Conservation (phyloP, 2,888 invertebrate species). For the Synergus umbraculus region DNA sequence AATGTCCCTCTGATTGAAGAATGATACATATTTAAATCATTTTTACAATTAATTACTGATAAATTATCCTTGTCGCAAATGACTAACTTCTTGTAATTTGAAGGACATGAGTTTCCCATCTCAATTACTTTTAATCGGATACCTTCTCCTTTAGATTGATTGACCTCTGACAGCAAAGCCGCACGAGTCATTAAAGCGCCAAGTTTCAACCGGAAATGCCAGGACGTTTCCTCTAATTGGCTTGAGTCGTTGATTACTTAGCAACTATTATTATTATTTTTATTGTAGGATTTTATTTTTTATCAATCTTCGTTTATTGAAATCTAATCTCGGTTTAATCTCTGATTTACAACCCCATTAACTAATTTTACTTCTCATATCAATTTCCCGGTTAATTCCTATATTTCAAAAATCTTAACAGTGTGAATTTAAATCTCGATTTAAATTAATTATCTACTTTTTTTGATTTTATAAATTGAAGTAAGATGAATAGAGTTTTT, state of each 20-base stretch:
- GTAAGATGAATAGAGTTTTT: neutral
- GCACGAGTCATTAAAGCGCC: slow-evolving; percentile 34
- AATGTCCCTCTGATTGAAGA: too few relatives aligned
- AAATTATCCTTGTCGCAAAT: slow-evolving; percentile 27
- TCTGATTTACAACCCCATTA: too few relatives aligned
- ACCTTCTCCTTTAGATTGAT: slow-evolving; percentile 15
- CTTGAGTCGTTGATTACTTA: neutral
- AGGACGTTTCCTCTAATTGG: neutral
- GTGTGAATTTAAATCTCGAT: too few relatives aligned
- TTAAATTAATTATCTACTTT: neutral
- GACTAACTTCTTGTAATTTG: slow-evolving; percentile 5
- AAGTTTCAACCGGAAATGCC: slow-evolving; percentile 13
- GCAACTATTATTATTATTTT: neutral
- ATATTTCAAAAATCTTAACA: too few relatives aligned
- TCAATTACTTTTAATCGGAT: slow-evolving; percentile 31
- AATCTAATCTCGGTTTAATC: neutral
- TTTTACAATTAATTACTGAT: neutral
- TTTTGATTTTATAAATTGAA: neutral
- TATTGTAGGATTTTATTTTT: neutral
- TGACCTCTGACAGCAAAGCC: slow-evolving; percentile 34
- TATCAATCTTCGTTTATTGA: neutral
- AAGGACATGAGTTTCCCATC: slow-evolving; percentile 38
- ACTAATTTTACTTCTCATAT: too few relatives aligned
- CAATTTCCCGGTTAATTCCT: too few relatives aligned
- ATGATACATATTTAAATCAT: too few relatives aligned